Base-by-base conservation (phyloP, 2,888 invertebrate species). In the Drosophila histrio region DNA sequence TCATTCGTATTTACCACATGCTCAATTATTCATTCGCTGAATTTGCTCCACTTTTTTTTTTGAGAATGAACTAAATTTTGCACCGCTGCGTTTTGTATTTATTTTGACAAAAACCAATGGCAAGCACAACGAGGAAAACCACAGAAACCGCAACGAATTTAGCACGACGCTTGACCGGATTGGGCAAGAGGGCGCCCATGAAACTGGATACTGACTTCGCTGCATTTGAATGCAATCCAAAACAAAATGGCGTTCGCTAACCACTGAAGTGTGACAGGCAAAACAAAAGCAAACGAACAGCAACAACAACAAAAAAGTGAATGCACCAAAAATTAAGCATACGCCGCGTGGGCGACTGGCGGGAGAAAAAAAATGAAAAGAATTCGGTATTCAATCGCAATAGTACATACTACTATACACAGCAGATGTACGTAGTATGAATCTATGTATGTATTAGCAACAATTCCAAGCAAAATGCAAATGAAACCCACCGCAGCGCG, bases 111-210 rank as follows among this genome's bases (percentile, higher is more conserved):
- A 60, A 44, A 13, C 61, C 52, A 50, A 53, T 44, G 58, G 54
- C 58, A 57, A 63, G 54, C 63, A 63, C 50, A 65, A 59, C 77
- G 65, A 70, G 65, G 44, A 64, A 72, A 73, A 50, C 86, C 82
- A 46, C 75, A 79, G 68, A 77, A 79, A 70, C 82, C 82, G 56
- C 85, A 85, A 66, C 85, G 68, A 82, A 82, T 85, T 85, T 85
- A 82, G 82, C 82, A 75, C 79, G 68, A 77, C 56, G 77, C 85
- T 81, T 79, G 79, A 79, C 82, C 79, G 66, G 62, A 62, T 32
- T 17, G 56, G 41, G 34, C 6, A 24, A 28, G 11, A n/a, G 46
- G 26, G 22, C 17, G 49, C n/a, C 22, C 13, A 28, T 36, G 44
- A 11, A 19, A 28, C 17, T 6, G 26, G 17, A 11, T 17, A 26